Conservation (phyloP, 2,888 invertebrate genomes). For the Sepiola atlantica region DNA sequence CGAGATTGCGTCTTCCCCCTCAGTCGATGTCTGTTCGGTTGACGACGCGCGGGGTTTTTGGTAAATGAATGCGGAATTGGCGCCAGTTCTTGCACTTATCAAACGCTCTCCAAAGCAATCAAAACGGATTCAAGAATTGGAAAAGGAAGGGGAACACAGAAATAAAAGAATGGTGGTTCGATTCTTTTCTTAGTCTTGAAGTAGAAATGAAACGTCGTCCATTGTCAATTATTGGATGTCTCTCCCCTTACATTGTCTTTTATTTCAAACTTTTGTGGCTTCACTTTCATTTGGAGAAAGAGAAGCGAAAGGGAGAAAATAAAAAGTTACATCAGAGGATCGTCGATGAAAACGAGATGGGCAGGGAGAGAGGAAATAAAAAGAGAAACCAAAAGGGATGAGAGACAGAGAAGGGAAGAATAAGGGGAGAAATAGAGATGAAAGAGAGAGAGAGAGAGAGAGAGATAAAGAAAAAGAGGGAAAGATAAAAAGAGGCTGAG, state of each 20-base stretch:
- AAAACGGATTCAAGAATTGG: neutral
- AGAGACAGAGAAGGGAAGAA: no score
- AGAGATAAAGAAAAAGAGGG: neutral
- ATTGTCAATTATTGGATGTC: neutral
- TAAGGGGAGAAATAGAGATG: no score
- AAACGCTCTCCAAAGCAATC: conserved; percentile 13
- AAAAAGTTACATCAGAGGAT: no score
- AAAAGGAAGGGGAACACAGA: neutral
- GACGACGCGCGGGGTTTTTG: neutral
- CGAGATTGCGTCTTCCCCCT: neutral
- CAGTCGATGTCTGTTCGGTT: neutral
- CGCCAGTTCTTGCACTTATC: neutral
- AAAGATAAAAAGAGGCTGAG: neutral
- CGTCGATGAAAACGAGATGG: no score
- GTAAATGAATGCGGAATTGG: neutral
- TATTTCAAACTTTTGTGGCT: no score
- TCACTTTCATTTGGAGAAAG: no score
- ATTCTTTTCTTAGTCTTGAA: neutral
- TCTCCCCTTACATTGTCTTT: no score
- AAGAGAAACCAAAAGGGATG: no score
- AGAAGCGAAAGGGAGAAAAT: no score
- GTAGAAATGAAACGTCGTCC: neutral
- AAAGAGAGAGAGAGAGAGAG: no score
- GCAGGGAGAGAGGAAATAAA: no score
- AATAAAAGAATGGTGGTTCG: neutral